Evolutionary conservation across 2,888 invertebrate species (phyloP), one percentile per base, ranked within the genome.

Genomic region (Ditula angustiorana): DNA sequence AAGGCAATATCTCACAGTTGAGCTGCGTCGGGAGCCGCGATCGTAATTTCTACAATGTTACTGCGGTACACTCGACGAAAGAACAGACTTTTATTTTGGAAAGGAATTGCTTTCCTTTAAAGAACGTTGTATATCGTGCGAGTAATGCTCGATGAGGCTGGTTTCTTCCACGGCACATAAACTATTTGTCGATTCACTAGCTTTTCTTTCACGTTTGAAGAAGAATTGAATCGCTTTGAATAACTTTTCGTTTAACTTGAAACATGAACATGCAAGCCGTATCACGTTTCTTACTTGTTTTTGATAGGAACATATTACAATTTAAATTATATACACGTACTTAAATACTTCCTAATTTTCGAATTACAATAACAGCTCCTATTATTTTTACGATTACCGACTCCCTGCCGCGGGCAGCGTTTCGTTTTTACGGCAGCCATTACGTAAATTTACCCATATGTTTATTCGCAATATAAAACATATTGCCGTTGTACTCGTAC

Each of bases 1-100:
- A 92, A 92, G 86, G 92, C 86, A 92, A 92, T 92, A 91, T 92
- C 89, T 92, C 90, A 91, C 92, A 87, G 92, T 91, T 86, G 92
- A 92, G 86, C 88, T 83, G 90, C 85, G 87, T 79, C 81, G 83
- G 79, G 87, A 82, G 87, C 86, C 82, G 79, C 84, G 90, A 84
- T 92, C 92, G 92, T 92, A 92, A 92, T 91, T 90, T 83, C 82
- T 85, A 92, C 92, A 92, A 90, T 91, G 92, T 92, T 88, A 89
- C 89, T 84, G 84, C 85, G 84, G 82, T 81, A 81, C 82, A 81
- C 82, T 85, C 79, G 79, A 80, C 80, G 77, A 83, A 80, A 82
- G 83, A 82, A 78, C 77, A 70, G 79, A 85, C 86, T 86, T 88
- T 88, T 87, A 85, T 86, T 84, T 85, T 78, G 74, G 77, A 81